Conservation (phyloP, 2,797 vertebrate species). For the Prunella strophiata region DNA sequence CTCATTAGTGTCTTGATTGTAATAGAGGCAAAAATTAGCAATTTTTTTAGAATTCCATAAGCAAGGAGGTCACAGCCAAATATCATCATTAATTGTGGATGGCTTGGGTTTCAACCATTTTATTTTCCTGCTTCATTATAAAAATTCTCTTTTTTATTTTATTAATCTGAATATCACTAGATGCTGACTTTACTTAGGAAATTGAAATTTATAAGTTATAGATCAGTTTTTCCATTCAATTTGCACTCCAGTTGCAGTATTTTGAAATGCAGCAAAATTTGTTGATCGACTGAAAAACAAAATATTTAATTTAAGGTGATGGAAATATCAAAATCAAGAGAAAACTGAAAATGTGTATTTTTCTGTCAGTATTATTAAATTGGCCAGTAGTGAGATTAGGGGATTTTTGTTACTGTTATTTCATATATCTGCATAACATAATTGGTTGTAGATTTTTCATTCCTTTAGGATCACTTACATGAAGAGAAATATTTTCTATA, state of each 20-base stretch:
- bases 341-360: neutral
- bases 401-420: neutral
- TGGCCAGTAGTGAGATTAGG: neutral
- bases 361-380: neutral
- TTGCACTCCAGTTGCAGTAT: neutral
- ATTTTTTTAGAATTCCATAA: neutral
- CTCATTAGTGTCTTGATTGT: neutral
- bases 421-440: neutral
- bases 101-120: neutral
- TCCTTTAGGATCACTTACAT: neutral
- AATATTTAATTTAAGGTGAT: neutral
- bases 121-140: neutral
- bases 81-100: neutral
- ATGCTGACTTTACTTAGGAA: neutral
- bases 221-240: neutral
- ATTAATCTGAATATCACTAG: neutral
- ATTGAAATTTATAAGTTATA: neutral
- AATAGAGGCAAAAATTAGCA: neutral
- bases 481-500: neutral
- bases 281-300: neutral
- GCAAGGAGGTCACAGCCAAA: neutral
- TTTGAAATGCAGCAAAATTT: neutral
- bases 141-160: neutral
- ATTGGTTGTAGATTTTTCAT: neutral
- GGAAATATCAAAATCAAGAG: neutral